Base-by-base conservation (phyloP, 2,888 invertebrate species). In the Taenaris catops region DNA sequence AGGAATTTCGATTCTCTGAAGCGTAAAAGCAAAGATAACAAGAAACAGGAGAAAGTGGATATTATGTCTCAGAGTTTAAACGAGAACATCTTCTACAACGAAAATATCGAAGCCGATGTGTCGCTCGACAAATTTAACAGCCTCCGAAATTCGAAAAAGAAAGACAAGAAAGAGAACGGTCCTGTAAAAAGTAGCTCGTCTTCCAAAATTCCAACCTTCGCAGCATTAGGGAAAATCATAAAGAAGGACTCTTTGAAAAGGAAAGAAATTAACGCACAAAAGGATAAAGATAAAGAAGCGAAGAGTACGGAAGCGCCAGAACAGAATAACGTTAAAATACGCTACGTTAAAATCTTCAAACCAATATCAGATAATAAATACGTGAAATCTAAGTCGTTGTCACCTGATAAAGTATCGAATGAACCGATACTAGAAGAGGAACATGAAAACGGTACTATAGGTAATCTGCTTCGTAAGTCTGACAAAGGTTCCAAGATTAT, bases 41-140 rank as follows among this genome's bases (percentile, higher is more conserved):
- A 50, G n/a, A 87, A 86, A 57, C 68, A 72, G 0, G 83, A 87
- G 41, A 81, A 80, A 51, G 55, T 65, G 7, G 88, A 87, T 34
- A 51, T 88, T 0, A 88, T 88, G 88, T 88, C 88, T 8, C 88
- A 88, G 29, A 88, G 88, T 58, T 58, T 88, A 6, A 88, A 88
- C 52, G 88, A 88, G 45, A 88, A 88, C 42, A 63, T 88, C 28
- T 80, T 88, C 44, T 86, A 73, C 32, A 79, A 71, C 32, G 83
- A 81, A n/a, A 80, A 65, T 20, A 87, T 88, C 4, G 88, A 88
- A 62, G 64, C 63, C 1, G 83, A 81, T 27, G 48, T 49, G 6
- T 48, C 62, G 0, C 60, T 86, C n/a, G 87, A 87, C 17, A 79
- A 71, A 44, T 87, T 81, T 35, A 84, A 80, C 21, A 87, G 87